Conservation (phyloP, 1,140 invertebrate genomes). For the Polypedilum pembai region DNA sequence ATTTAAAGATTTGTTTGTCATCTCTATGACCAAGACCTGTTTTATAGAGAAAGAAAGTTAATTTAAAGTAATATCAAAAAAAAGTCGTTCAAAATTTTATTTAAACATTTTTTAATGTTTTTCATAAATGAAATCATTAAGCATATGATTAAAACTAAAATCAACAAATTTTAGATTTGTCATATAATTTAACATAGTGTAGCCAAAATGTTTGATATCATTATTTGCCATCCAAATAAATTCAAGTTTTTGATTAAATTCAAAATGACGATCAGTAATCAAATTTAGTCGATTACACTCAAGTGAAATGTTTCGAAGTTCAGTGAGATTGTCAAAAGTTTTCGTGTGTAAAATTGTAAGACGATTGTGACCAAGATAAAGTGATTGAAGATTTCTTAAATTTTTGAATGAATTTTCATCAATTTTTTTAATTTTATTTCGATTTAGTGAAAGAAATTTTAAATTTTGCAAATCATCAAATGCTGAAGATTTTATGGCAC, state of each 20-base stretch:
- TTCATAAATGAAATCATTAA: not conserved
- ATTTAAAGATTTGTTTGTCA: no score
- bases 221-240: not conserved
- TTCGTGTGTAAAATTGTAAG: not conserved
- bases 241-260: not conserved
- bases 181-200: not conserved
- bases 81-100: no score
- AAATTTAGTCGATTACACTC: not conserved
- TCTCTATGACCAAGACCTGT: no score
- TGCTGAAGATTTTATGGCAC: not conserved
- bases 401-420: not conserved
- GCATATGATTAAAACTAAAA: slow-evolving; percentile 1
- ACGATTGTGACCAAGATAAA: not conserved
- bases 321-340: not conserved
- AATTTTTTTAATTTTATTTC: not conserved
- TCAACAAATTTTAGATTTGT: not conserved
- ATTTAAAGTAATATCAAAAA: no score
- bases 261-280: not conserved
- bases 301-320: not conserved
- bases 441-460: not conserved
- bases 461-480: not conserved
- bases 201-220: not conserved
- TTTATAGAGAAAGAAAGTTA: no score
- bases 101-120: no score
- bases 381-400: not conserved